Evolutionary conservation across 1,140 invertebrate species (phyloP), one percentile per base, ranked within the genome.

Genomic region (Bombus superbus): DNA sequence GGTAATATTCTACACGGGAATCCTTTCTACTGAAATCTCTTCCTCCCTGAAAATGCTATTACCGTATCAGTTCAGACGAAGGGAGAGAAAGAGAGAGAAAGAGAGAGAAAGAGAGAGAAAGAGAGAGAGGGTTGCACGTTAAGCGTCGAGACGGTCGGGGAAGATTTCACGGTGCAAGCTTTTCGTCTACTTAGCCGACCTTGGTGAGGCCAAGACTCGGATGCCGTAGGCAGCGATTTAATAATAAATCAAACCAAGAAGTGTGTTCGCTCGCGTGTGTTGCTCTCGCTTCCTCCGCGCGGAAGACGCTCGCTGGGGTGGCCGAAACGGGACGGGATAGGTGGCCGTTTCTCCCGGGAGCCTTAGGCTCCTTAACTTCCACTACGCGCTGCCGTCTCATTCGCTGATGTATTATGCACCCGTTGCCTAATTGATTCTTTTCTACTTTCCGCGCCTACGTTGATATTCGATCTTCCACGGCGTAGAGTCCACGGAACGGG

Each of bases 221-320:
- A 83, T 83, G 44, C 76, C 69, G 68, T 77, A 78, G 83, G 82
- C 74, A 86, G 68, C 77, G 79, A 91, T 91, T 91, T 91, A 94
- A 95, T 95, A 94, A 95, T 94, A 94, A 95, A 95, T 94, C 89
- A 91, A 91, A 89, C 89, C 91, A 89, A 92, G 92, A 94, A 94
- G 90, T 94, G 32, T 35, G 32, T 1, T 15, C 64, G 62, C n/a
- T 15, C 18, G n/a, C n/a, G 64, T 66, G 32, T 15, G 32, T 66
- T 66, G 32, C 94, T 92, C 90, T 90, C 90, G 91, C 92, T 94
- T 94, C 92, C 93, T 93, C 92, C 89, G 85, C 80, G 86, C 90
- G 89, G 89, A 90, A 90, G 89, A 89, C 76, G 87, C 35, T 38
- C 10, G 25, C 38, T 64, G 86, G 89, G 84, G 78, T 38, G 64